Evolutionary conservation across 2,888 invertebrate genomes (phyloP).

Genomic region (Carterocephalus palaemon): DNA sequence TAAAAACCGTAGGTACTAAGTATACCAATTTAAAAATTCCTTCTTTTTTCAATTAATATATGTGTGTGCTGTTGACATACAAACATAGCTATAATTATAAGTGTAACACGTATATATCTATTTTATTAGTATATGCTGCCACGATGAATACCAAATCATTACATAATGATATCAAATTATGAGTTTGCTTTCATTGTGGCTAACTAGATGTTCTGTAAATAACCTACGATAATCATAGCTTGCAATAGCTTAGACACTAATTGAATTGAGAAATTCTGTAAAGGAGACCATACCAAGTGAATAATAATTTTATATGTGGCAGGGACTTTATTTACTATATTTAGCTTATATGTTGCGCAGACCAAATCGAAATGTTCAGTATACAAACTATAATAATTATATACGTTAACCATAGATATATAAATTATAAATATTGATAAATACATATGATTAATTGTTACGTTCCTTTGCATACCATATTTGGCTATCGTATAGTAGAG

Average conservation of each 20-base stretch:
- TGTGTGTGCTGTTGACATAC: too few relatives aligned
- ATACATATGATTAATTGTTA: constrained; percentile 30
- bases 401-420: constrained; percentile 35
- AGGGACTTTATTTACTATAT: constrained; percentile 27
- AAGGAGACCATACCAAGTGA: background rate
- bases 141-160: too few relatives aligned
- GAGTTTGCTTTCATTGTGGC: constrained; percentile 1
- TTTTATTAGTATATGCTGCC: background rate
- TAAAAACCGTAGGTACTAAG: too few relatives aligned
- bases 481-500: constrained; percentile 24
- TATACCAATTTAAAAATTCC: too few relatives aligned
- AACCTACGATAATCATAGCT: constrained; percentile 1
- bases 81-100: constrained; percentile 3
- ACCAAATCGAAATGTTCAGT: constrained; percentile 46
- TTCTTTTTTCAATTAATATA: too few relatives aligned
- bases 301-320: constrained; percentile 9
- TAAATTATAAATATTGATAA: too few relatives aligned
- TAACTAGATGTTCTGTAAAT: constrained; percentile 10
- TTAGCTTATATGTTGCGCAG: constrained; percentile 49
- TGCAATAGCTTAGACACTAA: constrained; percentile 12
- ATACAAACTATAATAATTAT: constrained; percentile 37
- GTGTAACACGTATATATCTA: too few relatives aligned
- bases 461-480: constrained; percentile 41
- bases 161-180: too few relatives aligned
- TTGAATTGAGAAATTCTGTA: constrained; percentile 4